Evolutionary conservation across 2,888 invertebrate species (phyloP).

Genomic region (Xanthia togata): DNA sequence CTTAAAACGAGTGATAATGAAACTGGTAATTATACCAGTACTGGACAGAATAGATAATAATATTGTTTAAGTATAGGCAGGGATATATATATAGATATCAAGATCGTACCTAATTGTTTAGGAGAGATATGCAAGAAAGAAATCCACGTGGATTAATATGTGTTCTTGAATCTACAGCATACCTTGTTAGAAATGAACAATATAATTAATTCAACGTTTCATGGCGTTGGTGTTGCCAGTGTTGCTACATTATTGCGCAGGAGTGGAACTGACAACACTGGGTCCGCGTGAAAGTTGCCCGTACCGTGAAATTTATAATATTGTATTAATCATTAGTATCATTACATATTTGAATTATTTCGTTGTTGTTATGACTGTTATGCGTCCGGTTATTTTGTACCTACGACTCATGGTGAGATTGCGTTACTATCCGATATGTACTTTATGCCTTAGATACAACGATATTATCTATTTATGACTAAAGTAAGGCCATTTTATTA

Average conservation of each 20-base stretch:
- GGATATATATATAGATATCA: neutral
- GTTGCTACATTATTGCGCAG: constrained; percentile 65
- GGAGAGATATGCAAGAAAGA: constrained; percentile 23
- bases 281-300: constrained; percentile 60
- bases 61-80: neutral
- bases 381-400: constrained; percentile 20
- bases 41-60: neutral
- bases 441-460: neutral
- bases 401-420: constrained; percentile 9
- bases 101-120: constrained; percentile 13
- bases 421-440: neutral
- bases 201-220: constrained; percentile 61
- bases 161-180: constrained; percentile 35
- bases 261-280: constrained; percentile 58
- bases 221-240: constrained; percentile 57
- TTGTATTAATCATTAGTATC: constrained; percentile 53
- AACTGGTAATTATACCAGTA: neutral
- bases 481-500: no score
- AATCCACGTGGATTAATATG: neutral
- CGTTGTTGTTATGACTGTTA: constrained; percentile 33
- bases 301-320: constrained; percentile 64
- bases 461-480: neutral
- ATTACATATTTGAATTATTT: constrained; percentile 63
- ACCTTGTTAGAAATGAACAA: constrained; percentile 46
- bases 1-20: neutral